A percentile compares a stretch with the other conserved stretches of the same genome.
Evolutionary conservation across 2,888 invertebrate genomes (phyloP).

Genomic region (Drosophila rellima): DNA sequence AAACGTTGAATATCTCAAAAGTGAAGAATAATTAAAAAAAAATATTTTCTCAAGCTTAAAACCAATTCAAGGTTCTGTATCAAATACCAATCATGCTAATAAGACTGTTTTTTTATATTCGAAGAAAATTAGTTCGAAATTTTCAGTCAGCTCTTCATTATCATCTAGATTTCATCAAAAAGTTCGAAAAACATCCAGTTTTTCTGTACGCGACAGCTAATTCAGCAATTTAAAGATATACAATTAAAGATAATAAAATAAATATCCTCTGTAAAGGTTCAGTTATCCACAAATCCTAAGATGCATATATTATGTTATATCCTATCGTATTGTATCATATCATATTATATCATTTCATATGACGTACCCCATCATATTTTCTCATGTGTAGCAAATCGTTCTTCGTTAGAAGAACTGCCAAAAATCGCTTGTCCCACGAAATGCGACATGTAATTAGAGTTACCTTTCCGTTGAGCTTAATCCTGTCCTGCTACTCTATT

Average conservation of each 20-base stretch:
- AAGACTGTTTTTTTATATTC: too few relatives aligned
- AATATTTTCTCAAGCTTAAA: too few relatives aligned
- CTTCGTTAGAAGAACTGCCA: not conserved
- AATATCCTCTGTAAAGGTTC: not conserved
- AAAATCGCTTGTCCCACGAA: not conserved
- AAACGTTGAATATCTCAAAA: too few relatives aligned
- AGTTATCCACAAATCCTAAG: not conserved
- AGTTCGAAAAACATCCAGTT: too few relatives aligned
- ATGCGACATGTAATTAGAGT: constrained; percentile 22
- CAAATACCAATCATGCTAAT: too few relatives aligned
- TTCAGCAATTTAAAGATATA: not conserved
- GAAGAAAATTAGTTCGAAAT: too few relatives aligned
- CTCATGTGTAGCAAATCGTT: not conserved
- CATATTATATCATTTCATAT: not conserved
- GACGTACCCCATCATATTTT: not conserved
- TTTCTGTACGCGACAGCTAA: too few relatives aligned
- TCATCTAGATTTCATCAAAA: too few relatives aligned
- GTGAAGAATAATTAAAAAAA: too few relatives aligned
- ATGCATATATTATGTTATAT: not conserved
- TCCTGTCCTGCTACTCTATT: not conserved
- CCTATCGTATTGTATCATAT: not conserved
- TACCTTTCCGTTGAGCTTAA: constrained; percentile 6
- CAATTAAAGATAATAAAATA: too few relatives aligned
- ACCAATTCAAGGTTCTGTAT: too few relatives aligned
- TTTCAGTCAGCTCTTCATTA: too few relatives aligned